Base-by-base conservation (phyloP, 2,113 vertebrate genomes). In the rabbit (Oryctolagus cuniculus) region DNA sequence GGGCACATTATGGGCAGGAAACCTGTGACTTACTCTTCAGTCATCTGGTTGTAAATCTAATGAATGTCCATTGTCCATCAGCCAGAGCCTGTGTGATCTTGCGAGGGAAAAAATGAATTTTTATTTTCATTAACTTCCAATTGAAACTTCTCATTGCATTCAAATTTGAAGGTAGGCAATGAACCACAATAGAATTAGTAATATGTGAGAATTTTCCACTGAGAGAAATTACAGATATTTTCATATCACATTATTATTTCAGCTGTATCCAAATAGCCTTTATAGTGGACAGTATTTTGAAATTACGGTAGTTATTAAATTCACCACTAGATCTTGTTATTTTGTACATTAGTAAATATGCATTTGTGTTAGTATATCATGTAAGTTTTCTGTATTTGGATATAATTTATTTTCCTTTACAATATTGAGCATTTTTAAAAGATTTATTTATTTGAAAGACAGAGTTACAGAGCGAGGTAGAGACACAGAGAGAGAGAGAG, bases 121-220 rank as follows among this genome's bases (percentile, higher is more conserved):
- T 36, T 89, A 13, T 74, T 89, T 90, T 88, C 83, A 75, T 95
- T 91, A 87, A 89, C n/a, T 63, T 75, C 38, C 79, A 83, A 86
- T 82, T 93, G 70, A 96, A 93, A 93, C 87, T 91, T 95, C 55
- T 96, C n/a, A 87, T 93, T 92, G 84, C 53, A 69, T 87, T 83
- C 49, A n/a, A 87, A 61, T 92, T 89, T 79, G 63, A 92, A 51
- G 51, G 49, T 73, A 61, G 19, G 63, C 69, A 81, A 38, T 88
- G 83, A 86, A 82, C 31, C 55, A 75, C 4, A 36, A n/a, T 10
- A 93, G 12, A 51, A 93, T 91, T 91, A 89, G 64, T 70, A 87
- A 79, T 89, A 61, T 0, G 0, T 78, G 82, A 79, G 15, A 49
- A 38, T 91, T 86, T 53, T 53, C 49, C n/a, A 34, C 55, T 61